Evolutionary conservation across 2,888 invertebrate genomes (phyloP), one percentile per base, ranked within the genome.

Genomic region (Notodonta ziczac): DNA sequence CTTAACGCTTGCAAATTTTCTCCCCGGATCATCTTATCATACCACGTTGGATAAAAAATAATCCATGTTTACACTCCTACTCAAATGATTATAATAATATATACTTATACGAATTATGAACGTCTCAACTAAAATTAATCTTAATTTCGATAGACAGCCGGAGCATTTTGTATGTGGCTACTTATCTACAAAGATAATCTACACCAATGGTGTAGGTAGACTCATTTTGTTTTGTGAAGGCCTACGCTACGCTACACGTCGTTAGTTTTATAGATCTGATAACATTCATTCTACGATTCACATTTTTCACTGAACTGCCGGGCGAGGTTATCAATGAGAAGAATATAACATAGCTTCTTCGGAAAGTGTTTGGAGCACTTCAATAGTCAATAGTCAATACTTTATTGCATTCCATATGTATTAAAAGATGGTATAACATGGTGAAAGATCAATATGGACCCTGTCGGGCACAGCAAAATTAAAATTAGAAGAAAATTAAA

Each of bases 251-350:
- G 77, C 75, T 77, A 76, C 73, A 77, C 80, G 69, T 78, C 75
- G 85, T 69, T 84, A 78, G 78, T 72, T 79, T 66, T 69, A 63
- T 72, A 65, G 65, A 89, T 89, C 87, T 77, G 86, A 88, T 87
- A 87, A 81, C 73, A 76, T 79, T 80, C 70, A 71, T 74, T 73
- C 59, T 69, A 73, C 74, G 64, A 84, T 86, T 86, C 80, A 82
- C 81, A 83, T 85, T 82, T 84, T 65, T 79, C 67, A 82, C 78
- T 77, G 78, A 73, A 78, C 74, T 75, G 66, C 76, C 65, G 55
- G 56, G 52, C 42, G n/a, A 10, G 69, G 65, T 66, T 73, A 69
- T 76, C 70, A 72, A 74, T 70, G 61, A 70, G 51, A 57, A 64
- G 70, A 80, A 78, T 77, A 83, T 75, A 6, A 35, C 7, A 80